Conservation (phyloP, 1,140 invertebrate genomes). For the Orius insidiosus region DNA sequence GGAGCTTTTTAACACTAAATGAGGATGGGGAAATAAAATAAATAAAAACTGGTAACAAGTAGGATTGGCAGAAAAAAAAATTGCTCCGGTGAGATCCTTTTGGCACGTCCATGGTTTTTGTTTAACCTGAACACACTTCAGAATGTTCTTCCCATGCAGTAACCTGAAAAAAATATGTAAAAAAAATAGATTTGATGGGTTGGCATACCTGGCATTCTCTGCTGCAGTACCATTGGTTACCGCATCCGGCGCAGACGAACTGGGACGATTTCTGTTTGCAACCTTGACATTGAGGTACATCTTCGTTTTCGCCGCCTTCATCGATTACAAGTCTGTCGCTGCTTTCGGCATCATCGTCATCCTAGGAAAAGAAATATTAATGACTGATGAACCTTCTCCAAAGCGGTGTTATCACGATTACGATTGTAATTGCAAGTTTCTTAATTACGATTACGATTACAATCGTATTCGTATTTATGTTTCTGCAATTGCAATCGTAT, state of each 20-base stretch:
- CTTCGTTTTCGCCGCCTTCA: conserved; percentile 33
- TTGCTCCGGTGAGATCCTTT: conserved; percentile 1
- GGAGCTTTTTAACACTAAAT: no score
- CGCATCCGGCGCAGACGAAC: conserved; percentile 71
- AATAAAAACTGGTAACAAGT: no score
- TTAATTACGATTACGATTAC: no score
- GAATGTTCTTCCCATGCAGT: conserved; percentile 69
- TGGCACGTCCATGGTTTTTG: conserved; percentile 12
- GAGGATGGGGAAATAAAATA: no score
- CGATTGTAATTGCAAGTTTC: no score
- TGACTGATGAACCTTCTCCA: not conserved
- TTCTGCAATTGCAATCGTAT: no score
- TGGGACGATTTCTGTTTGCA: conserved; percentile 57
- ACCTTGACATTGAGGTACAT: conserved; percentile 49
- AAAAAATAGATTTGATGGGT: conserved; percentile 8
- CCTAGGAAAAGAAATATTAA: conserved; percentile 28
- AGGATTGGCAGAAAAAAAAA: no score
- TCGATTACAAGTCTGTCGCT: conserved; percentile 41
- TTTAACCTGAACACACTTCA: conserved; percentile 57
- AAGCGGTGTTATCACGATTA: conserved; percentile 19
- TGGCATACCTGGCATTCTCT: conserved; percentile 60
- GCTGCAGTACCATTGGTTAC: conserved; percentile 81
- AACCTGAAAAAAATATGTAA: conserved; percentile 44
- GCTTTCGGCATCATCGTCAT: conserved; percentile 33
- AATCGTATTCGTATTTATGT: no score